Evolutionary conservation across 1,140 invertebrate genomes (phyloP).

Genomic region (Drosophila kepulauana): DNA sequence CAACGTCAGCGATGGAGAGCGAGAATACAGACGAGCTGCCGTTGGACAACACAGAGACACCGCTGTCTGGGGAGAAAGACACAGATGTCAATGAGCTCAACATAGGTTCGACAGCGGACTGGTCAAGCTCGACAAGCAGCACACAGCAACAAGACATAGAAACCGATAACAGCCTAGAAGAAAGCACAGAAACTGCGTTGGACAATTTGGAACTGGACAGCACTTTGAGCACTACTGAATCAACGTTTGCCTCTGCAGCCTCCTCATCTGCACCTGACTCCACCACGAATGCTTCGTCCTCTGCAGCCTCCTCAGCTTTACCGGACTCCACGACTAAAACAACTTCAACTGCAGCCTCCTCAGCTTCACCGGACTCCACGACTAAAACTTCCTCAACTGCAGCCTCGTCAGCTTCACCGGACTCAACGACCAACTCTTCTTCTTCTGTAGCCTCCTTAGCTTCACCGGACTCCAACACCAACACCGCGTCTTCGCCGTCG

Average conservation of each 20-base stretch:
- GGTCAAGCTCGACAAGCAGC: background rate
- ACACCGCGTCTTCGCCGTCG: background rate
- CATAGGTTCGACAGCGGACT: background rate
- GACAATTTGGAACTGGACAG: background rate
- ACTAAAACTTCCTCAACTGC: too few relatives aligned
- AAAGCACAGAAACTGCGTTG: background rate
- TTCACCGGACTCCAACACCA: too few relatives aligned
- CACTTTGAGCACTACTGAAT: background rate
- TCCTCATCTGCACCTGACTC: background rate
- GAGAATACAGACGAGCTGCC: conserved; percentile 2
- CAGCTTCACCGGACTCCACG: background rate
- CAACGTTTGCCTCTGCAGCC: background rate
- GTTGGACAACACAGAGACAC: background rate
- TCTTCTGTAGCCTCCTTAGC: background rate
- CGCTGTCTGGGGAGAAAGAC: background rate
- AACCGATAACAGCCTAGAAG: background rate
- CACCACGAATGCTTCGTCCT: background rate
- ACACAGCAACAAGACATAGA: background rate
- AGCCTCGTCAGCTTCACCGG: background rate
- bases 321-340: too few relatives aligned
- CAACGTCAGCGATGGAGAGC: background rate
- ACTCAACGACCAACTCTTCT: too few relatives aligned
- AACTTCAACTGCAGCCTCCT: background rate
- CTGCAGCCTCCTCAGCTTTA: background rate
- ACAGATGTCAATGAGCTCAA: too few relatives aligned